Conservation (phyloP, 2,888 invertebrate species). For the Andrena flavipes region DNA sequence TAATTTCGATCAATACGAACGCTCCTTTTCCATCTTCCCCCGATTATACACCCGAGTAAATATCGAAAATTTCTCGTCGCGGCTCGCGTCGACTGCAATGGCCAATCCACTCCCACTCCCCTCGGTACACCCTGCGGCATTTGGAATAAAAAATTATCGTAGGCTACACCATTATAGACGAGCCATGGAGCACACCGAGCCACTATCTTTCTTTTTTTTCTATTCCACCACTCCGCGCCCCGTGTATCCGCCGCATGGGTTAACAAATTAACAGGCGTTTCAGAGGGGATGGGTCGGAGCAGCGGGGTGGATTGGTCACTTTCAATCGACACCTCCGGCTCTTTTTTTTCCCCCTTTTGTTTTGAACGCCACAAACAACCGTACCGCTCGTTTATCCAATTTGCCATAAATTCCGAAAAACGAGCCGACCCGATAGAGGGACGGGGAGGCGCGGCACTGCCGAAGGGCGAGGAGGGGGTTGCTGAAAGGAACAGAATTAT, state of each 20-base stretch:
- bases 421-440: neutral
- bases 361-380: constrained; percentile 15
- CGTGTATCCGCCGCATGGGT: neutral
- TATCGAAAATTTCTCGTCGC: too few relatives aligned
- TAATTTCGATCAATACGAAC: too few relatives aligned
- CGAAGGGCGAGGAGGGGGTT: too few relatives aligned
- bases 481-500: constrained; percentile 44
- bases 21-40: too few relatives aligned
- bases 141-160: constrained; percentile 19
- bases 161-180: neutral
- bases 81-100: too few relatives aligned
- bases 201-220: neutral
- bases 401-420: constrained; percentile 34
- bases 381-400: constrained; percentile 23
- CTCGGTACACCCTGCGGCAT: neutral
- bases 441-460: too few relatives aligned
- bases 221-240: neutral
- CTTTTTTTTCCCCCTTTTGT: neutral
- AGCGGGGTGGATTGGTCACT: neutral
- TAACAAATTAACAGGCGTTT: constrained; percentile 20
- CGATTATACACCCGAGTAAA: too few relatives aligned
- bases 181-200: neutral
- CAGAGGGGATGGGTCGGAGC: neutral
- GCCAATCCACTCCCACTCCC: neutral
- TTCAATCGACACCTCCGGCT: constrained; percentile 12